These are phyloP conservation scores for Drosophila limbata DNA, from an alignment of 2,888 invertebrate species.

Conservation along the genomic window DNA sequence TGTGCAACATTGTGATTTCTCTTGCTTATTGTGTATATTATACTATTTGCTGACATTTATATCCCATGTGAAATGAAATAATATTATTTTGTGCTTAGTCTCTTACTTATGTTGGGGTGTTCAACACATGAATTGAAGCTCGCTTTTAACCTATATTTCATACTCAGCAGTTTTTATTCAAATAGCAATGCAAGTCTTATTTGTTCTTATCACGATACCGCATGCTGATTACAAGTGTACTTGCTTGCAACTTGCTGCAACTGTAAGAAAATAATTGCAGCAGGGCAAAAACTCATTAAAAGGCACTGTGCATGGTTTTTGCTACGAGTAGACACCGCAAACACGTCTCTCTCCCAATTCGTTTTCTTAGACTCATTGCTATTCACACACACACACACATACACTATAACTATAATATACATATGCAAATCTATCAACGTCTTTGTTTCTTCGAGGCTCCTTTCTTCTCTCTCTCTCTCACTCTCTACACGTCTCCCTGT, in stretches of 20 bases:
- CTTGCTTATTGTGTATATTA: slow-evolving; percentile 26
- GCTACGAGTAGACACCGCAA: slow-evolving; percentile 42
- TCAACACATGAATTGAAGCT: not conserved
- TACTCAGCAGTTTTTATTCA: not conserved
- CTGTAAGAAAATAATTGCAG: slow-evolving; percentile 62
- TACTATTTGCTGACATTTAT: slow-evolving; percentile 1
- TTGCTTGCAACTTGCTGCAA: slow-evolving; percentile 36
- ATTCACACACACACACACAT: slow-evolving; percentile 5
- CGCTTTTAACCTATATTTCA: not conserved
- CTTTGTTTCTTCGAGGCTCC: slow-evolving; percentile 54
- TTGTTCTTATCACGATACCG: slow-evolving; percentile 16
- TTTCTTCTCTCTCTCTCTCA: not conserved
- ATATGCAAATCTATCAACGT: slow-evolving; percentile 74
- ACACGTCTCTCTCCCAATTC: slow-evolving; percentile 43
- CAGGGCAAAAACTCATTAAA: slow-evolving; percentile 74
- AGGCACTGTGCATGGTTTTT: slow-evolving; percentile 38
- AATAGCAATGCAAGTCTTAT: not conserved
- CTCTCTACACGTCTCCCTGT: not conserved
- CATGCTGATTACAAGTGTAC: slow-evolving; percentile 35
- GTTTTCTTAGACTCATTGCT: slow-evolving; percentile 31
- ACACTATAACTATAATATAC: slow-evolving; percentile 5
- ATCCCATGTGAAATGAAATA: slow-evolving; percentile 16
- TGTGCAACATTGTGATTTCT: slow-evolving; percentile 44
- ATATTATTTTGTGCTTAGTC: slow-evolving; percentile 23
- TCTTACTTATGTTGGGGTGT: not conserved